These are phyloP conservation scores for Zaprionus vittiger DNA, from an alignment of 1,140 invertebrate genomes.

Conservation along the genomic window DNA sequence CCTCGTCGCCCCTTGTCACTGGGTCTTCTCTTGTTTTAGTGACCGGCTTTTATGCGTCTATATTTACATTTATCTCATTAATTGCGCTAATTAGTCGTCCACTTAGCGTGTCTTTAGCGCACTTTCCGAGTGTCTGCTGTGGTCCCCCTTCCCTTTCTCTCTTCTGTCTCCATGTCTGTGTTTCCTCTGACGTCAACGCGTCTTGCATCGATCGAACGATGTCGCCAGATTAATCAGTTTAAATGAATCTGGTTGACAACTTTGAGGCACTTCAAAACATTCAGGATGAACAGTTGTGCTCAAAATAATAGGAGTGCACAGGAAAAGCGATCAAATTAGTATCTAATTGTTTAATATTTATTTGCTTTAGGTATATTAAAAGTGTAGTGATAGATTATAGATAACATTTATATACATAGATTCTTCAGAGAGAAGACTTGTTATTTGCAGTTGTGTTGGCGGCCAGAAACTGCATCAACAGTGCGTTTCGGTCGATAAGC, in stretches of 20 bases:
- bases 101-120: conserved; percentile 76
- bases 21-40: conserved; percentile 49
- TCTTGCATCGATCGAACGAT: conserved; percentile 47
- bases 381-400: not conserved
- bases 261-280: conserved; percentile 27
- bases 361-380: too few relatives aligned
- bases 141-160: not conserved
- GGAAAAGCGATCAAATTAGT: too few relatives aligned
- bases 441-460: not conserved
- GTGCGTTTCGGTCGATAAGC: conserved; percentile 16
- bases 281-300: too few relatives aligned
- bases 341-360: not conserved
- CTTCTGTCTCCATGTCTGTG: not conserved
- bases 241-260: conserved; percentile 62
- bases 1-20: not conserved
- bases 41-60: conserved; percentile 50
- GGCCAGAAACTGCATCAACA: conserved; percentile 17
- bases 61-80: conserved; percentile 56
- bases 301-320: too few relatives aligned
- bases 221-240: conserved; percentile 71
- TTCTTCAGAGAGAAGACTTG: not conserved
- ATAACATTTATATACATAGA: too few relatives aligned
- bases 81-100: conserved; percentile 75
- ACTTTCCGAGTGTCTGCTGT: conserved; percentile 40
- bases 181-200: conserved; percentile 48